A percentile compares a stretch with the other conserved stretches of the same genome.
phyloP scores from a whole-genome alignment of 2,113 vertebrate species.

The Crotalus helleri region DNA sequence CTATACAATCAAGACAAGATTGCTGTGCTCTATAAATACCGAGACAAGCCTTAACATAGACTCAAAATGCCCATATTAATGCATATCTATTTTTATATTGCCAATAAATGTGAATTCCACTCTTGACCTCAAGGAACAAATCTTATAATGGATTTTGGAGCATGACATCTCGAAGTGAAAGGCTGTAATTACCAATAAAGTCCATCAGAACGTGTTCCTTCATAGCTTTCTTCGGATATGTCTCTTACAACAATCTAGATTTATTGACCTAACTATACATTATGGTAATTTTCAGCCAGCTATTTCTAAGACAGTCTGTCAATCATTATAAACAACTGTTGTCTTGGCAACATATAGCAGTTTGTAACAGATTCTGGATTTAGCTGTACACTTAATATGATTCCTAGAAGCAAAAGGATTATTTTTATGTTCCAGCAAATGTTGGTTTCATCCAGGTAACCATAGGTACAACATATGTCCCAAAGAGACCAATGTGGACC shows the following conservation, averaged over 20 bases:
- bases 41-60: not conserved
- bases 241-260: not conserved
- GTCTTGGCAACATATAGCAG: slow-evolving; percentile 22
- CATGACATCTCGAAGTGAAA: not conserved
- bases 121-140: not conserved
- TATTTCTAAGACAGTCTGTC: slow-evolving; percentile 22
- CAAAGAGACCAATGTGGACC: not conserved
- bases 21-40: not conserved
- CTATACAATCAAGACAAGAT: not conserved
- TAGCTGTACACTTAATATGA: not conserved
- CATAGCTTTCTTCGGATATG: not conserved
- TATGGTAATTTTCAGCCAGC: not conserved
- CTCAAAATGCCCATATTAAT: not conserved
- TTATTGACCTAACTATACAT: not conserved
- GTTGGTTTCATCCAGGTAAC: slow-evolving; percentile 23
- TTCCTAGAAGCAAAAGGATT: slow-evolving; percentile 8
- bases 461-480: not conserved
- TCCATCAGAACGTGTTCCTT: not conserved
- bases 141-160: not conserved
- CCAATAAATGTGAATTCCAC: not conserved
- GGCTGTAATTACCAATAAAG: not conserved
- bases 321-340: not conserved
- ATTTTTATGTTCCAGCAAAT: slow-evolving; percentile 19
- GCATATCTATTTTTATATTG: not conserved
- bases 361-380: not conserved